Conservation (phyloP, 2,113 vertebrate species). For the Oenanthe oenanthe region DNA sequence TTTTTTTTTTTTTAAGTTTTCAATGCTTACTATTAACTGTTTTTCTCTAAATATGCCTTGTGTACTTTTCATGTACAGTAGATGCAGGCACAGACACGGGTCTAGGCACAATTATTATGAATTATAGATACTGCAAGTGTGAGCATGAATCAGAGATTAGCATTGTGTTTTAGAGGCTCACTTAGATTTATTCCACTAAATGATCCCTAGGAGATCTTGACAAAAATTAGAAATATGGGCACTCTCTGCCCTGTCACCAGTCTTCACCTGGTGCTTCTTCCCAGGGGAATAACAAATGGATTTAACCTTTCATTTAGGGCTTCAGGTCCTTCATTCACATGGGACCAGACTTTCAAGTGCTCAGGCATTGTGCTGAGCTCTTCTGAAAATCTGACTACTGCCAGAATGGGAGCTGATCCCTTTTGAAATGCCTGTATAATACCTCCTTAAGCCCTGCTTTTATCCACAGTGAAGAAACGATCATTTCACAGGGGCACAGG, state of each 20-base stretch:
- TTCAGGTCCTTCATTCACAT: background rate
- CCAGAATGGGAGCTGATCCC: background rate
- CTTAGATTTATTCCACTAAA: conserved; percentile 14
- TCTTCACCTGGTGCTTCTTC: background rate
- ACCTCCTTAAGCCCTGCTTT: background rate
- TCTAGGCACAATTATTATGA: background rate
- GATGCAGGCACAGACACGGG: background rate
- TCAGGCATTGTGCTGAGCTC: background rate
- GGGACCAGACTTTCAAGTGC: background rate
- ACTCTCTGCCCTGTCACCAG: background rate
- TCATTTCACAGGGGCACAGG: background rate
- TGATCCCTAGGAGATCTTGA: background rate
- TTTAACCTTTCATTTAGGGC: conserved; percentile 29
- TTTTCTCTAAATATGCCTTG: background rate
- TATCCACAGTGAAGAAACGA: background rate
- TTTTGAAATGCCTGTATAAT: background rate
- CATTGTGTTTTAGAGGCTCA: background rate
- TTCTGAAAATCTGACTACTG: background rate
- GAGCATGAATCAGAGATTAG: background rate
- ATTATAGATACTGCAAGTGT: background rate
- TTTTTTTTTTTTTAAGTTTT: background rate
- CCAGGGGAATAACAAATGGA: background rate
- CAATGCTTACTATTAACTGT: background rate
- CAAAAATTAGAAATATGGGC: conserved; percentile 7
- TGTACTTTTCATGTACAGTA: background rate